Base-by-base conservation (phyloP, 92 coral and sea anemone species). In the Siderastrea siderea region DNA sequence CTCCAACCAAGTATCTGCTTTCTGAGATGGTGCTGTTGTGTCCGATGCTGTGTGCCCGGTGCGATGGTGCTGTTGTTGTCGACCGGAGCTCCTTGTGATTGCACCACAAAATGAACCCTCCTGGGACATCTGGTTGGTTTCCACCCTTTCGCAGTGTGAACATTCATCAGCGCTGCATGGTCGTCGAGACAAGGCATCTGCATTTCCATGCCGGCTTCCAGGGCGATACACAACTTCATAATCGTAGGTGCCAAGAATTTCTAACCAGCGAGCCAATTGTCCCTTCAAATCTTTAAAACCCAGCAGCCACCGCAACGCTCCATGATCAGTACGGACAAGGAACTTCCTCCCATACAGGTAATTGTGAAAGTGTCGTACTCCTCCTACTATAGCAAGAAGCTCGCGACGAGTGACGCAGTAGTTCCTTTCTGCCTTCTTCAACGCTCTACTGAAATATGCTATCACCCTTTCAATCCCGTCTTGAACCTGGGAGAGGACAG, bases 231-330 rank as follows among this genome's bases (percentile, higher is more conserved):
- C 72, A 50, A 79, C 83, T 44, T 38, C 72, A 44, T 60, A 26
- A 51, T 80, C 85, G 53, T 64, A 80, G 59, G 70, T 71, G 53
- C 75, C 49, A 53, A 81, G 86, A 50, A 71, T 47, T 68, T 81
- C 77, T 6, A 81, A 7, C 77, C 86, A 81, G 47, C 86, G 16
- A 45, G 77, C 86, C 74, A 69, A 0, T 54, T 81, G 86, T 43
- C 86, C 77, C 86, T 68, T 61, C 12, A 73, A 63, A 51, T 81
- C 57, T 73, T 68, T 81, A 69, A 81, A 81, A 65, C 74, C n/a
- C n/a, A n/a, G n/a, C n/a, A n/a, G n/a, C 86, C 78, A 81, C 3
- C 47, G 10, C 19, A 67, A 59, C 6, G 85, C 85, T 26, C 71
- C 71, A 38, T 66, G 85, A 44, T 80, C 75, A 44, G 75, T 80